Evolutionary conservation across 2,113 vertebrate species (phyloP).

Genomic region (Calyptommatus sinebrachiatus): DNA sequence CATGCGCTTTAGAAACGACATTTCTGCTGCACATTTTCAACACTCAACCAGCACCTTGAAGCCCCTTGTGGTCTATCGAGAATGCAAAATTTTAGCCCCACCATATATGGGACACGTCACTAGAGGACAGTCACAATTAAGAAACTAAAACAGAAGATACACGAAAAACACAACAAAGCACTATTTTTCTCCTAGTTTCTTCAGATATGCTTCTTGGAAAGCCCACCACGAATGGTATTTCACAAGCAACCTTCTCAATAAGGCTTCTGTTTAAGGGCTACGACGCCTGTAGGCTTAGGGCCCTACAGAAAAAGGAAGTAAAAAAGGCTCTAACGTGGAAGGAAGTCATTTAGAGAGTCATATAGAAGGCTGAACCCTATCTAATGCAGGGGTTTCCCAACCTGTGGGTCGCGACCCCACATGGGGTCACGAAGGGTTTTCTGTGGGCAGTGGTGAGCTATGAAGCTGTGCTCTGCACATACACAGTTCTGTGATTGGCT

Average conservation of each 20-base stretch:
- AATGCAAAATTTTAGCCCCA: constrained; percentile 27
- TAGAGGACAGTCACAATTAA: constrained; percentile 12
- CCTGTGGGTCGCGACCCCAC: too few relatives aligned
- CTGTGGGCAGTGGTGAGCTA: too few relatives aligned
- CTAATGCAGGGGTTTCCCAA: too few relatives aligned
- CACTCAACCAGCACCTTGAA: constrained; percentile 45
- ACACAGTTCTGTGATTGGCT: too few relatives aligned
- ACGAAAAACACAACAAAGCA: constrained; percentile 2
- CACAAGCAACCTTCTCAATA: not conserved
- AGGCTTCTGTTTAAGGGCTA: not conserved
- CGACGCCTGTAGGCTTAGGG: not conserved
- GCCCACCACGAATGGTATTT: not conserved
- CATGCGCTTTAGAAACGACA: constrained; percentile 31
- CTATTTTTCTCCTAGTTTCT: not conserved
- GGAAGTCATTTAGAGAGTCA: not conserved
- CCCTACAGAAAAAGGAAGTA: not conserved
- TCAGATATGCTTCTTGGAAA: not conserved
- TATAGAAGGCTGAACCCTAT: not conserved
- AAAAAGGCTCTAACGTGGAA: not conserved
- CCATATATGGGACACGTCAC: constrained; percentile 9
- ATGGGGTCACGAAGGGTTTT: too few relatives aligned
- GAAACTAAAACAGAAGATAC: not conserved
- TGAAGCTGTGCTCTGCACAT: too few relatives aligned
- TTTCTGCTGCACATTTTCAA: constrained; percentile 11
- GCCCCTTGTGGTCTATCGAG: constrained; percentile 10